A percentile compares a stretch with the other conserved stretches of the same genome.
These are phyloP conservation scores for Monopis laevigella DNA, from an alignment of 2,888 invertebrate species.

Conservation along the genomic window DNA sequence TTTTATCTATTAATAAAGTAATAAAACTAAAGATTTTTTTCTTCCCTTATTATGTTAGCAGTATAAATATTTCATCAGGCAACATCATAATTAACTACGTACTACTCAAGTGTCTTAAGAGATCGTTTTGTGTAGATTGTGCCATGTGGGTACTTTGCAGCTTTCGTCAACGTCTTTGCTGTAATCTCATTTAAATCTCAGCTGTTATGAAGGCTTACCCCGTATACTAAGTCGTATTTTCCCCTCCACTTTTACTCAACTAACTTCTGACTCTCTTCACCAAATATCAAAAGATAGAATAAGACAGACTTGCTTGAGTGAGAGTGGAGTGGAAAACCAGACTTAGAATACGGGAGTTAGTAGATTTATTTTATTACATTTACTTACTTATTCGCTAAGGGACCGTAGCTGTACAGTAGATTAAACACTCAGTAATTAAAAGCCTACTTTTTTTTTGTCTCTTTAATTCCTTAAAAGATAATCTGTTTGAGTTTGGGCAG, in stretches of 20 bases:
- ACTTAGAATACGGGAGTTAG: no score
- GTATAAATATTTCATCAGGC: background rate
- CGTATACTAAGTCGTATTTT: no score
- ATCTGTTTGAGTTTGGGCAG: no score
- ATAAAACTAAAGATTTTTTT: no score
- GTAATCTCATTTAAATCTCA: constrained; percentile 44
- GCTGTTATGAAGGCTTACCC: constrained; percentile 40
- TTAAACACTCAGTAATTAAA: background rate
- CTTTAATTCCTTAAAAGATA: background rate
- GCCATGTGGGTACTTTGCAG: constrained; percentile 33
- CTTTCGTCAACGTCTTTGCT: constrained; percentile 33
- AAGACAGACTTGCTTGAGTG: no score
- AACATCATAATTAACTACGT: background rate
- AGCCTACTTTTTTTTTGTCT: background rate
- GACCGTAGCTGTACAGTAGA: constrained; percentile 1
- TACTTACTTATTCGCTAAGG: constrained; percentile 5
- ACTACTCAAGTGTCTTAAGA: background rate
- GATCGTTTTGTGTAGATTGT: constrained; percentile 19
- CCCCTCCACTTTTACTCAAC: no score
- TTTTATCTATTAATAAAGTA: no score
- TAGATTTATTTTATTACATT: constrained; percentile 52
- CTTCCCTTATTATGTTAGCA: no score
- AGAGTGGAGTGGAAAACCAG: no score
- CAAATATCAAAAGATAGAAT: no score
- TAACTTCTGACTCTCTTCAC: no score